phyloP scores from a whole-genome alignment of 2,113 vertebrate genomes.

The Myotis brandtii region DNA sequence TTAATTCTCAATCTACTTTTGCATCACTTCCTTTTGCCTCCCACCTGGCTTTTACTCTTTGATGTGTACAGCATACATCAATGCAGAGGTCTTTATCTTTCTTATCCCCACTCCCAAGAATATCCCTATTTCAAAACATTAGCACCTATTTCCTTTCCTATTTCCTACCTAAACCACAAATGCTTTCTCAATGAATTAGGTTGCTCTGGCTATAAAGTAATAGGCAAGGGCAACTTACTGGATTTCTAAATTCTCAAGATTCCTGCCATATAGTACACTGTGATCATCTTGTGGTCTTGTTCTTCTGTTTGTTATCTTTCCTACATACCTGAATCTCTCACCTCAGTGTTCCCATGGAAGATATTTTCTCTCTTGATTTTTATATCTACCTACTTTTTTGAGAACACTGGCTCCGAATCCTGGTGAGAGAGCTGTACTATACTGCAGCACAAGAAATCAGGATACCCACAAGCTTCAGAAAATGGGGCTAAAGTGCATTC shows the following conservation, averaged over 20 bases:
- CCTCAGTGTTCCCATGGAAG: not conserved
- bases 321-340: not conserved
- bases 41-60: constrained; percentile 38
- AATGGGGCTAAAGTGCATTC: not conserved
- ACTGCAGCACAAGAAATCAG: not conserved
- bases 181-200: not conserved
- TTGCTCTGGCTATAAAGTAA: not conserved
- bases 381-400: not conserved
- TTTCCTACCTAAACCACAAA: constrained; percentile 31
- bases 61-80: not conserved
- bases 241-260: constrained; percentile 19
- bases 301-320: constrained; percentile 4
- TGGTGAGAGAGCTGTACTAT: not conserved
- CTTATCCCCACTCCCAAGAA: not conserved
- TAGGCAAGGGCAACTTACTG: not conserved
- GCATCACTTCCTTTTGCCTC: not conserved
- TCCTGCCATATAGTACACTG: not conserved
- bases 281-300: not conserved
- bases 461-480: not conserved
- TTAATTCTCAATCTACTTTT: constrained; percentile 38
- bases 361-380: not conserved
- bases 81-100: not conserved
- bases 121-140: constrained; percentile 19
- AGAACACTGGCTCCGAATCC: not conserved
- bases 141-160: constrained; percentile 17